Conservation (phyloP, 2,888 invertebrate genomes). For the Drosophila niveifrons region DNA sequence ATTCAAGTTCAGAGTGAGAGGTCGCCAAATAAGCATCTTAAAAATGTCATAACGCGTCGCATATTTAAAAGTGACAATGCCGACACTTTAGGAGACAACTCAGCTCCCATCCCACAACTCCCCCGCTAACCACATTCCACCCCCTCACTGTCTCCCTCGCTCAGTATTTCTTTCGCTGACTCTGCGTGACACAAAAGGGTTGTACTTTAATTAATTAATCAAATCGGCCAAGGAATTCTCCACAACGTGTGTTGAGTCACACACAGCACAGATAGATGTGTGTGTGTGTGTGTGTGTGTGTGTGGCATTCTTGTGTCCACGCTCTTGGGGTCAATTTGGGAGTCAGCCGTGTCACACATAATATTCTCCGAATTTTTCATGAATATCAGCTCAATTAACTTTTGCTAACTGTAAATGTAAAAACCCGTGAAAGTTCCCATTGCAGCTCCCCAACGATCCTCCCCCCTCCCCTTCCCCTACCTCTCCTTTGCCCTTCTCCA, state of each 20-base stretch:
- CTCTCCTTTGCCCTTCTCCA: neutral
- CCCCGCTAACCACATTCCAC: neutral
- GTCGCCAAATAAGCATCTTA: slow-evolving; percentile 50
- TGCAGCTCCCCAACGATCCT: neutral
- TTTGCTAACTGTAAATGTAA: slow-evolving; percentile 62
- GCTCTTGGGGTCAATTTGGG: slow-evolving; percentile 63
- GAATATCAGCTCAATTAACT: slow-evolving; percentile 77
- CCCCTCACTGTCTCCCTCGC: neutral
- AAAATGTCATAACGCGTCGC: slow-evolving; percentile 49
- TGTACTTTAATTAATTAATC: slow-evolving; percentile 81
- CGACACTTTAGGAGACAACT: slow-evolving; percentile 59
- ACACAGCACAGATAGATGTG: neutral
- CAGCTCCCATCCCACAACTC: neutral
- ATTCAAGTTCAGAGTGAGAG: slow-evolving; percentile 75
- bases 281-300: neutral
- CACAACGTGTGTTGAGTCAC: slow-evolving; percentile 44
- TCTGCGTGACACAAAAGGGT: slow-evolving; percentile 64
- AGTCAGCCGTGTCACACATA: slow-evolving; percentile 45
- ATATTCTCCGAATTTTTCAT: slow-evolving; percentile 71
- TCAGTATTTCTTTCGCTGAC: neutral
- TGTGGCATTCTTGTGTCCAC: slow-evolving; percentile 38
- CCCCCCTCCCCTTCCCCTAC: neutral
- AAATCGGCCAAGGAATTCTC: slow-evolving; percentile 75
- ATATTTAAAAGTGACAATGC: slow-evolving; percentile 67
- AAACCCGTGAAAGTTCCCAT: slow-evolving; percentile 23